These are phyloP conservation scores for Mycteria americana DNA, from an alignment of 2,797 vertebrate genomes.

Conservation along the genomic window DNA sequence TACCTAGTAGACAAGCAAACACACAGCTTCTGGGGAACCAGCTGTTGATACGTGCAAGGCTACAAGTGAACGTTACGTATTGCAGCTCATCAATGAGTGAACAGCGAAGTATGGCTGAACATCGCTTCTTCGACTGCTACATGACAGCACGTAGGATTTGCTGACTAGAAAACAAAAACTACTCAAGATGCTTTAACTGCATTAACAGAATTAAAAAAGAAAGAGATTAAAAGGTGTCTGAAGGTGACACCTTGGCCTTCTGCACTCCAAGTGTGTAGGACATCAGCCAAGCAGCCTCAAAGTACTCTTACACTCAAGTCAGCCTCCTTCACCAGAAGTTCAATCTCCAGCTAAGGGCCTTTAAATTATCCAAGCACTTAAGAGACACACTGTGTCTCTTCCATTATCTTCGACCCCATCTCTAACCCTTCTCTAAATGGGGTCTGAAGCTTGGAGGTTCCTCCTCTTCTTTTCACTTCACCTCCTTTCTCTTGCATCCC, in stretches of 20 bases:
- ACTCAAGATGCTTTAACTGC: not conserved
- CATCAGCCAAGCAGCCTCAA: not conserved
- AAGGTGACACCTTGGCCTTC: not conserved
- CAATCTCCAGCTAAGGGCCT: not conserved
- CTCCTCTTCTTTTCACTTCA: not conserved
- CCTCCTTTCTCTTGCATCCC: not conserved
- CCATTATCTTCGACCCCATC: not conserved
- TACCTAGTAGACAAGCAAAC: not conserved
- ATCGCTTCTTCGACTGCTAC: not conserved
- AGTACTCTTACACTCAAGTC: not conserved
- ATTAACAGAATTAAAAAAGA: not conserved
- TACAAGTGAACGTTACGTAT: rapidly evolving
- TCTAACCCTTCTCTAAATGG: not conserved
- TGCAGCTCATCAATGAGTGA: not conserved
- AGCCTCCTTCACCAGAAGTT: not conserved
- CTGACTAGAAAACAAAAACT: not conserved
- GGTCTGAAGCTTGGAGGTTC: not conserved
- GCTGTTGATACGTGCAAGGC: not conserved
- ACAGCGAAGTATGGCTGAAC: not conserved
- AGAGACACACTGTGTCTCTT: not conserved
- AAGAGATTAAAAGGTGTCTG: not conserved
- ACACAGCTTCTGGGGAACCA: not conserved
- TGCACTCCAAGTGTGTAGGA: not conserved
- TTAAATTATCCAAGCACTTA: not conserved
- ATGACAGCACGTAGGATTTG: not conserved